phyloP scores from a whole-genome alignment of 2,888 invertebrate genomes.

The Harpalus rufipes region DNA sequence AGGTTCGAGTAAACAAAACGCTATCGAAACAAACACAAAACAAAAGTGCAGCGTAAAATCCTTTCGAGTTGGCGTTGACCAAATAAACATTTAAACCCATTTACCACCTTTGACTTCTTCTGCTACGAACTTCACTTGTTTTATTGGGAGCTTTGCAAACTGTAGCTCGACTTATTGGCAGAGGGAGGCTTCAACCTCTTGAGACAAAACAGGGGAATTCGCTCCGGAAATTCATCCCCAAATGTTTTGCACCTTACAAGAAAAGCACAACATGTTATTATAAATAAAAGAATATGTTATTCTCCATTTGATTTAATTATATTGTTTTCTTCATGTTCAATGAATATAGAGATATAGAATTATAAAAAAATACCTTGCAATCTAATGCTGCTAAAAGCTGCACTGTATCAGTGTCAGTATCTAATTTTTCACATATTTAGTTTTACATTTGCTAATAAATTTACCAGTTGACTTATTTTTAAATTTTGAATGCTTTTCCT shows the following conservation, averaged over 20 bases:
- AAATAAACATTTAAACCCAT: constrained; percentile 55
- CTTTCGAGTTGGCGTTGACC: constrained; percentile 46
- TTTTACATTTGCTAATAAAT: too few relatives aligned
- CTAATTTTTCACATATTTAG: too few relatives aligned
- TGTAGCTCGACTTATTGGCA: constrained; percentile 13
- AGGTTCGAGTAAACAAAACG: constrained; percentile 40
- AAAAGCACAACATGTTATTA: too few relatives aligned
- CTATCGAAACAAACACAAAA: constrained; percentile 23
- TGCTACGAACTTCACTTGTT: constrained; percentile 42
- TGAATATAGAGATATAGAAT: too few relatives aligned
- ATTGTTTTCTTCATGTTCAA: too few relatives aligned
- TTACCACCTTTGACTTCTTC: constrained; percentile 46
- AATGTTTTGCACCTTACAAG: not conserved
- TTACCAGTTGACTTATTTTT: too few relatives aligned
- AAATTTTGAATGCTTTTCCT: too few relatives aligned
- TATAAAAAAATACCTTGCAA: too few relatives aligned
- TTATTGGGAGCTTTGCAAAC: constrained; percentile 41
- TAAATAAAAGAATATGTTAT: too few relatives aligned
- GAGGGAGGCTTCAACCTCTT: not conserved
- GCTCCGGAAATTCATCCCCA: not conserved
- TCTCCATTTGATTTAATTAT: too few relatives aligned
- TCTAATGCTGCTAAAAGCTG: too few relatives aligned
- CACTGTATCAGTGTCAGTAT: too few relatives aligned
- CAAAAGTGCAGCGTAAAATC: constrained; percentile 50
- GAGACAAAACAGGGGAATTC: not conserved